phyloP scores from a whole-genome alignment of 1,140 invertebrate species.

The Vanessa atalanta region DNA sequence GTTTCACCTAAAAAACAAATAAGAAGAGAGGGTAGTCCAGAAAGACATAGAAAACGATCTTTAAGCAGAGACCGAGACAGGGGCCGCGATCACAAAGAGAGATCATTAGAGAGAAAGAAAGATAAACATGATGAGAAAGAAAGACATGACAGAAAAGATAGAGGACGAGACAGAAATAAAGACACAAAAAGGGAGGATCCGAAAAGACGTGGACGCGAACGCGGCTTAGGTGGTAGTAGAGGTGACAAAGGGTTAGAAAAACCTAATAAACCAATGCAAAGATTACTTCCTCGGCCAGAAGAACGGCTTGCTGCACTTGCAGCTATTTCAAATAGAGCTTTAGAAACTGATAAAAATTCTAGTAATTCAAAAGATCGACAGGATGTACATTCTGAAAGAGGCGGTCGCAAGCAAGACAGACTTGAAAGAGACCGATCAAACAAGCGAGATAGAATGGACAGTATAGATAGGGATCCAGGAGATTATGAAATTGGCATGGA shows the following conservation, averaged over 20 bases:
- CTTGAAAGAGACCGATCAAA: slow-evolving; percentile 71
- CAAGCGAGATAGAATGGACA: slow-evolving; percentile 74
- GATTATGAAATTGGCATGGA: slow-evolving; percentile 77
- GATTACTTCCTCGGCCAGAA: slow-evolving; percentile 76
- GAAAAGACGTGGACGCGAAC: slow-evolving; percentile 68
- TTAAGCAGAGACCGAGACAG: slow-evolving; percentile 70
- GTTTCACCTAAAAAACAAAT: slow-evolving; percentile 76
- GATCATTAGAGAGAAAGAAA: slow-evolving; percentile 77
- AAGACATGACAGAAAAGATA: slow-evolving; percentile 81
- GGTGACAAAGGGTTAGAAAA: slow-evolving; percentile 79
- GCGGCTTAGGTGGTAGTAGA: slow-evolving; percentile 68
- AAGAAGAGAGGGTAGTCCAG: slow-evolving; percentile 69
- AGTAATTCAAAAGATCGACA: slow-evolving; percentile 75
- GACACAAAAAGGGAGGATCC: slow-evolving; percentile 75
- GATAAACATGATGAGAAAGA: slow-evolving; percentile 80
- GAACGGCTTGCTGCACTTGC: slow-evolving; percentile 77
- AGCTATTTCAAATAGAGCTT: slow-evolving; percentile 76
- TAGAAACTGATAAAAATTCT: slow-evolving; percentile 76
- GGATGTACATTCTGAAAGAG: slow-evolving; percentile 76
- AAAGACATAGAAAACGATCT: slow-evolving; percentile 74
- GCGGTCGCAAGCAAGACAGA: slow-evolving; percentile 74
- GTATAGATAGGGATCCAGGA: slow-evolving; percentile 75
- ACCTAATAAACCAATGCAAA: slow-evolving; percentile 79
- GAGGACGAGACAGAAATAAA: slow-evolving; percentile 83
- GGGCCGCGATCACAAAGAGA: slow-evolving; percentile 75